Conservation (phyloP, 2,797 vertebrate genomes). For the Steatocranus sp. region DNA sequence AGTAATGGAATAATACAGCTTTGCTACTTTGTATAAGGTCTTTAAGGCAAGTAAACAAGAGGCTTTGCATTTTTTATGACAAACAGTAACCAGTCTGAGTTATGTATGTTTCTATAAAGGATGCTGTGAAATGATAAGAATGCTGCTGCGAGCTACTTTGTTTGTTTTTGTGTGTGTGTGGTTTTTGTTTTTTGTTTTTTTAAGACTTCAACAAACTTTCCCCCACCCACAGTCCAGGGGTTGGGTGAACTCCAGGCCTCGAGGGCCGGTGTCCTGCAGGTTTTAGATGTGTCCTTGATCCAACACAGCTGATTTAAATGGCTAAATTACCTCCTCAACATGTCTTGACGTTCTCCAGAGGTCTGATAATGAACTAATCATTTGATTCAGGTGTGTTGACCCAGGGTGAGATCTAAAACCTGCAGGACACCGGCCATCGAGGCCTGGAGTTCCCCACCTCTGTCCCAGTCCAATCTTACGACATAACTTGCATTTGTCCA, state of each 20-base stretch:
- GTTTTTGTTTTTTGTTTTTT: neutral
- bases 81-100: neutral
- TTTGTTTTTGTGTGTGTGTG: neutral
- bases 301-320: neutral
- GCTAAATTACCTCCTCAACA: neutral
- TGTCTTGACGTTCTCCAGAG: neutral
- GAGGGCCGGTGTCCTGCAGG: neutral
- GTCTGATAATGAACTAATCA: neutral
- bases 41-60: neutral
- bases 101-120: neutral
- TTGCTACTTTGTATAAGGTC: neutral
- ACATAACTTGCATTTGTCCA: neutral
- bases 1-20: neutral
- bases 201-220: neutral
- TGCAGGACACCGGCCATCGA: rapidly evolving
- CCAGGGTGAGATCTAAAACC: neutral
- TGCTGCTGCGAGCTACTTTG: neutral
- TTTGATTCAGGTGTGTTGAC: neutral
- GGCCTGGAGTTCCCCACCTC: neutral
- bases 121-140: neutral
- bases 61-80: constrained; percentile 8
- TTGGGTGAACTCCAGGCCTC: neutral
- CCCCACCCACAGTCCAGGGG: rapidly evolving
- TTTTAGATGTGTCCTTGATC: neutral
- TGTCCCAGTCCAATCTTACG: neutral